Conservation (phyloP, 2,888 invertebrate genomes). For the Cosmorhoe ocellata region DNA sequence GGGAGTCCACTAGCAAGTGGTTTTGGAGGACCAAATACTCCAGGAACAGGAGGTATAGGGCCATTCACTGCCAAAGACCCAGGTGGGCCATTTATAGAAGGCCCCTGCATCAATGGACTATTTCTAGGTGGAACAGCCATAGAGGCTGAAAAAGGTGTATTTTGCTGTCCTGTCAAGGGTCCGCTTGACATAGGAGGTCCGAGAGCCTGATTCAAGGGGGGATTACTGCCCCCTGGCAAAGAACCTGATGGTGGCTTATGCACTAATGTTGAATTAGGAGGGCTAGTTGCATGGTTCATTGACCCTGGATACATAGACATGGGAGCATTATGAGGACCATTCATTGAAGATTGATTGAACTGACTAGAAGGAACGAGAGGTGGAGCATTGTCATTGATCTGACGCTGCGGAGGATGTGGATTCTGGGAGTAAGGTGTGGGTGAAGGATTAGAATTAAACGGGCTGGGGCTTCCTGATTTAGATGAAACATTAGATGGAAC, state of each 20-base stretch:
- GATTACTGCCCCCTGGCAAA: constrained; percentile 11
- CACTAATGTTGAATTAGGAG: constrained; percentile 38
- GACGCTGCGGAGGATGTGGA: constrained; percentile 51
- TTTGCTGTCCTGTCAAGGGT: constrained; percentile 50
- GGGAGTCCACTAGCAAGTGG: constrained; percentile 30
- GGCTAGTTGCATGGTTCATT: constrained; percentile 41
- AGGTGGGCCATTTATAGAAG: constrained; percentile 36
- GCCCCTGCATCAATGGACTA: constrained; percentile 56
- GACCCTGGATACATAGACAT: constrained; percentile 20
- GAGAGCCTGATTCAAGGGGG: constrained; percentile 24
- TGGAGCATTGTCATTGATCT: constrained; percentile 74
- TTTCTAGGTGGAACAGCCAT: constrained; percentile 49
- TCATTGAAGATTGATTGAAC: constrained; percentile 58
- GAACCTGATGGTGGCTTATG: constrained; percentile 18
- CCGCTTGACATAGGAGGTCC: constrained; percentile 28
- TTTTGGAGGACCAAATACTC: constrained; percentile 31
- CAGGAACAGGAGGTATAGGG: constrained; percentile 33
- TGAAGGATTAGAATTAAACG: constrained; percentile 49
- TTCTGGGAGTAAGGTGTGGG: constrained; percentile 53
- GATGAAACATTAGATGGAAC: constrained; percentile 47
- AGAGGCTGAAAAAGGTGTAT: constrained; percentile 49
- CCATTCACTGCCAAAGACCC: constrained; percentile 48
- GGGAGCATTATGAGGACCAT: constrained; percentile 63
- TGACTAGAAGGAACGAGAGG: constrained; percentile 75
- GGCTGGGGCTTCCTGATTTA: constrained; percentile 48